phyloP scores from a whole-genome alignment of 2,797 vertebrate species.

The Australoheros facetus region DNA sequence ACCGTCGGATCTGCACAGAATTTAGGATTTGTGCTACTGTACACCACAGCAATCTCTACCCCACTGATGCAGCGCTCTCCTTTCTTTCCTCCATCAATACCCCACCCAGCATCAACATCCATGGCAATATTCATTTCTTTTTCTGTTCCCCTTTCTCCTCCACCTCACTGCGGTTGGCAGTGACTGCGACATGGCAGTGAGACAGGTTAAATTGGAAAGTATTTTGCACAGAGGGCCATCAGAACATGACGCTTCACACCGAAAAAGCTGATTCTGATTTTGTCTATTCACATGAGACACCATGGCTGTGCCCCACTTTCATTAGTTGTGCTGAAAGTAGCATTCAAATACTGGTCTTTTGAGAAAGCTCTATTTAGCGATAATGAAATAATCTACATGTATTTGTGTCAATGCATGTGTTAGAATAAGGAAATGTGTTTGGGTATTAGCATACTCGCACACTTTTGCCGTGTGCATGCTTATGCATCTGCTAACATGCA shows the following conservation, averaged over 20 bases:
- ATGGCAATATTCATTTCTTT: slow-evolving; percentile 46
- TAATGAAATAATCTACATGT: slow-evolving; percentile 64
- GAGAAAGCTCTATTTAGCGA: slow-evolving; percentile 58
- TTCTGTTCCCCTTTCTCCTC: slow-evolving; percentile 32
- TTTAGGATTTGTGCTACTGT: slow-evolving; percentile 79
- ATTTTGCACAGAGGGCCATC: slow-evolving; percentile 51
- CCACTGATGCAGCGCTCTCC: slow-evolving; percentile 65
- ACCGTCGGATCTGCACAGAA: slow-evolving; percentile 73
- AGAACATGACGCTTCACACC: slow-evolving; percentile 44
- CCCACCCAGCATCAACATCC: slow-evolving; percentile 25
- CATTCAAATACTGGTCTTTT: slow-evolving; percentile 58
- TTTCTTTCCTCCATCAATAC: slow-evolving; percentile 65
- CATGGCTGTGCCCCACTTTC: slow-evolving; percentile 66
- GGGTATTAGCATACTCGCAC: slow-evolving; percentile 19
- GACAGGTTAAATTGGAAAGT: slow-evolving; percentile 57
- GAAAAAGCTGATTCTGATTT: slow-evolving; percentile 69
- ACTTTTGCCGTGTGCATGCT: slow-evolving; percentile 44
- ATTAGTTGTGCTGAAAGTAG: slow-evolving; percentile 60
- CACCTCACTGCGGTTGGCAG: slow-evolving; percentile 40
- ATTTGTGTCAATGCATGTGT: slow-evolving; percentile 35
- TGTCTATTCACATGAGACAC: slow-evolving; percentile 60
- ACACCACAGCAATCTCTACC: slow-evolving; percentile 73
- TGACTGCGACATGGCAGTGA: slow-evolving; percentile 30
- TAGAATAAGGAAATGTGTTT: slow-evolving; percentile 14
- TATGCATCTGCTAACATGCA: slow-evolving; percentile 64